Conservation (phyloP, 2,797 vertebrate genomes). For the Eulemur mongoz region DNA sequence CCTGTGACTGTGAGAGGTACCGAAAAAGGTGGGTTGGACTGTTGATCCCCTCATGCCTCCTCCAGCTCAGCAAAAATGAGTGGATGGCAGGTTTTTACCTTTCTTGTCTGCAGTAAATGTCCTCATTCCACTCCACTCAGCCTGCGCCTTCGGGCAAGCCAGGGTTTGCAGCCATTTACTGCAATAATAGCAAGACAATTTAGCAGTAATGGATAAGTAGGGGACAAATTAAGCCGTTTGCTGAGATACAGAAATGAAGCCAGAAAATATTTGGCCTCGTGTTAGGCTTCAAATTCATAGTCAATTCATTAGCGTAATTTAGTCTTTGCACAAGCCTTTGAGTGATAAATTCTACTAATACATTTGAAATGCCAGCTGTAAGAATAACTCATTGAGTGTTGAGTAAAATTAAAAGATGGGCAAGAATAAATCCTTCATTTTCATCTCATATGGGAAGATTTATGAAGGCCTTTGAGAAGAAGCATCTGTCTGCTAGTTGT, state of each 20-base stretch:
- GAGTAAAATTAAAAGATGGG: slow-evolving; percentile 81
- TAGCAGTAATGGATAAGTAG: slow-evolving; percentile 85
- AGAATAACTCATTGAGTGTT: slow-evolving; percentile 82
- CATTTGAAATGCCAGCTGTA: slow-evolving; percentile 83
- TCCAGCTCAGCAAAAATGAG: slow-evolving; percentile 71
- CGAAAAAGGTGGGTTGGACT: slow-evolving; percentile 39
- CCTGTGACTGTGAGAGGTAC: slow-evolving; percentile 48
- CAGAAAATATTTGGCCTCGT: slow-evolving; percentile 87
- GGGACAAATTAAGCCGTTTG: slow-evolving; percentile 85
- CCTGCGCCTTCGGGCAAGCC: slow-evolving; percentile 78
- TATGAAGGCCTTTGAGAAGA: slow-evolving; percentile 77
- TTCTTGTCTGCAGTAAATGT: slow-evolving; percentile 66
- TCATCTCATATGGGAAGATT: slow-evolving; percentile 78
- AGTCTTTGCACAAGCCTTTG: slow-evolving; percentile 80
- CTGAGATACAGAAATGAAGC: slow-evolving; percentile 82
- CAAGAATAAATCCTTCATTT: slow-evolving; percentile 81
- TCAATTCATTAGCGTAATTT: slow-evolving; percentile 87
- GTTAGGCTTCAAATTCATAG: slow-evolving; percentile 84
- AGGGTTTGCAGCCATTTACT: slow-evolving; percentile 84
- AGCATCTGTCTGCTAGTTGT: slow-evolving; percentile 72
- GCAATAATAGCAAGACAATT: slow-evolving; percentile 85
- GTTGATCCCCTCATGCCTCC: slow-evolving; percentile 35
- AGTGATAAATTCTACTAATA: slow-evolving; percentile 84
- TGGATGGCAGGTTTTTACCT: slow-evolving; percentile 69
- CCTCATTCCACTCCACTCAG: slow-evolving; percentile 68